A percentile compares a stretch with the other conserved stretches of the same genome.
Evolutionary conservation across 2,888 invertebrate genomes (phyloP).

Genomic region (Ypsolopha sequella): DNA sequence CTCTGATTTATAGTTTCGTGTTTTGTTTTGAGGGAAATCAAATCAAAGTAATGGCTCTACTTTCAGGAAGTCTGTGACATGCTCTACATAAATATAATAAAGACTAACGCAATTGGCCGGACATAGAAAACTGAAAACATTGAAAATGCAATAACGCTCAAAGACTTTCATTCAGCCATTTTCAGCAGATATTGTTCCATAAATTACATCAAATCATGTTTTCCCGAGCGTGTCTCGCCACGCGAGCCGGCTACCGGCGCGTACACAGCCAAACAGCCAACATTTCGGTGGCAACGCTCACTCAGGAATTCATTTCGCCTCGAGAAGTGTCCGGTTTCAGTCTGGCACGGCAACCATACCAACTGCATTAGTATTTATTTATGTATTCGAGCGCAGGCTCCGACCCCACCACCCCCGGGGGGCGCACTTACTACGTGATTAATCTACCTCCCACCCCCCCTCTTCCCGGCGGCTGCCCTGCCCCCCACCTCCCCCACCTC

Average conservation of each 20-base stretch:
- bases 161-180: neutral
- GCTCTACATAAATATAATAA: no score
- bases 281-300: conserved; percentile 54
- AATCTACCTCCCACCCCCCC: conserved; percentile 43
- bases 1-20: no score
- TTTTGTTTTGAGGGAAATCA: no score
- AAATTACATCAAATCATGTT: neutral
- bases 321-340: conserved; percentile 67
- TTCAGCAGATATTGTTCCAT: neutral
- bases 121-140: no score
- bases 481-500: conserved; percentile 31
- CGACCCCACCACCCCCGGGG: conserved; percentile 31
- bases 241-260: conserved; percentile 17
- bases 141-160: no score
- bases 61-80: no score
- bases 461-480: conserved; percentile 24
- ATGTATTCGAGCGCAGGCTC: conserved; percentile 64
- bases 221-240: neutral
- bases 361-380: conserved; percentile 64
- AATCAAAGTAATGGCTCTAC: no score
- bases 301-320: conserved; percentile 58
- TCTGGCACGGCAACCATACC: conserved; percentile 58
- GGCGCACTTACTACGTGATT: conserved; percentile 70
- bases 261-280: conserved; percentile 21
- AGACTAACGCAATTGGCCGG: no score